A percentile compares a stretch with the other conserved stretches of the same genome.
Conservation (phyloP, 2,797 vertebrate genomes). For the Chloroceryle amazona region DNA sequence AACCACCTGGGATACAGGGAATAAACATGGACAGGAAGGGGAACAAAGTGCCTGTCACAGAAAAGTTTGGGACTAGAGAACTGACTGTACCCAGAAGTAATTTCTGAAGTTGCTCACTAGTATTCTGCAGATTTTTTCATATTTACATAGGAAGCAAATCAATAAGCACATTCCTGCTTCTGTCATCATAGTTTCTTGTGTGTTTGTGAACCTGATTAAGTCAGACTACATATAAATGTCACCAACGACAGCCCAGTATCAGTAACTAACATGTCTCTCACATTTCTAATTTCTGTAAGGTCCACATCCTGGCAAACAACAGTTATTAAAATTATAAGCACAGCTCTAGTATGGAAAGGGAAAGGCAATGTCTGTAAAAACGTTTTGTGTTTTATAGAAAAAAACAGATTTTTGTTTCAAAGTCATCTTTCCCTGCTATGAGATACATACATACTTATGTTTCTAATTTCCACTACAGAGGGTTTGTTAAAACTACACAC, state of each 20-base stretch:
- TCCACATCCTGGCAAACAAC: not conserved
- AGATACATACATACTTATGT: not conserved
- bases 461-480: conserved; percentile 45
- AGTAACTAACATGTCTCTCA: not conserved
- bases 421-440: not conserved
- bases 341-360: not conserved
- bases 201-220: not conserved
- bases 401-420: conserved; percentile 16
- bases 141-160: not conserved
- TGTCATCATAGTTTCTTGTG: not conserved
- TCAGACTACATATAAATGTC: not conserved
- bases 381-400: not conserved
- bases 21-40: not conserved
- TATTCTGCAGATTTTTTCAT: not conserved
- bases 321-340: not conserved
- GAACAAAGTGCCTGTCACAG: not conserved
- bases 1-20: not conserved
- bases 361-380: not conserved
- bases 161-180: not conserved
- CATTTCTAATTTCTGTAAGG: conserved; percentile 13
- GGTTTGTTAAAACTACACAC: conserved; percentile 9
- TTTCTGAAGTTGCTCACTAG: not conserved
- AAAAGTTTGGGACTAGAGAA: not conserved
- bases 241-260: not conserved
- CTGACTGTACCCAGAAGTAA: not conserved